Percentiles rank a stretch among this genome's conserved stretches.
These are phyloP conservation scores for Calcarius lapponicus DNA, from an alignment of 2,797 vertebrate genomes.

Conservation along the genomic window DNA sequence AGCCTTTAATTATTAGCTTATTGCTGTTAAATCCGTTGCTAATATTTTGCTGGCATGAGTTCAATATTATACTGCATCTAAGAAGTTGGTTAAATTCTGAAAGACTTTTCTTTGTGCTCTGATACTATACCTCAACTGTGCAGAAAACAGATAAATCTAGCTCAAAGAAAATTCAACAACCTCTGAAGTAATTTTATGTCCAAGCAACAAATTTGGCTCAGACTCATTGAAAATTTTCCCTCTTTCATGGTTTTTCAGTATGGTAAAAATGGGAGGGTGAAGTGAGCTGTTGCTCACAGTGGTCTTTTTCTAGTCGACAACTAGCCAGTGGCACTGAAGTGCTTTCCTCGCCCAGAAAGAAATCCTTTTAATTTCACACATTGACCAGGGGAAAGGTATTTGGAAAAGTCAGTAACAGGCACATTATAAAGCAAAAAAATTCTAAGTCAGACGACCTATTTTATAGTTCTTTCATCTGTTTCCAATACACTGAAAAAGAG, in stretches of 20 bases:
- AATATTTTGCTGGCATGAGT: background rate
- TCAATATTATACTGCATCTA: background rate
- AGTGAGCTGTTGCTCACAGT: background rate
- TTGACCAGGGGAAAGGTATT: background rate
- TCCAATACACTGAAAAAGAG: background rate
- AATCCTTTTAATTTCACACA: background rate
- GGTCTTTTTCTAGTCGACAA: background rate
- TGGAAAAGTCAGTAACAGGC: background rate
- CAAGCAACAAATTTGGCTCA: background rate
- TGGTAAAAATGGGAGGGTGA: background rate
- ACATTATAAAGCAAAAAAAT: background rate
- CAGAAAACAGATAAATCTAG: background rate
- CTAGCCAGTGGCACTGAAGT: background rate
- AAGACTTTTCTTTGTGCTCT: background rate
- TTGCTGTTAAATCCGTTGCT: background rate
- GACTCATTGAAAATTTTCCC: background rate
- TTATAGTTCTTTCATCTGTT: background rate
- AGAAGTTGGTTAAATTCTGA: background rate
- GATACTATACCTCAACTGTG: background rate
- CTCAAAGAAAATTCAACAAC: background rate
- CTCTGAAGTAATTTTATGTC: background rate
- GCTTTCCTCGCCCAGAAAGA: background rate
- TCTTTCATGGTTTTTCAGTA: background rate
- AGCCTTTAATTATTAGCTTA: background rate
- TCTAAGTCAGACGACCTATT: background rate